Evolutionary conservation across 1,140 invertebrate genomes (phyloP), one percentile per base, ranked within the genome.

Genomic region (Cataglyphis hispanica): DNA sequence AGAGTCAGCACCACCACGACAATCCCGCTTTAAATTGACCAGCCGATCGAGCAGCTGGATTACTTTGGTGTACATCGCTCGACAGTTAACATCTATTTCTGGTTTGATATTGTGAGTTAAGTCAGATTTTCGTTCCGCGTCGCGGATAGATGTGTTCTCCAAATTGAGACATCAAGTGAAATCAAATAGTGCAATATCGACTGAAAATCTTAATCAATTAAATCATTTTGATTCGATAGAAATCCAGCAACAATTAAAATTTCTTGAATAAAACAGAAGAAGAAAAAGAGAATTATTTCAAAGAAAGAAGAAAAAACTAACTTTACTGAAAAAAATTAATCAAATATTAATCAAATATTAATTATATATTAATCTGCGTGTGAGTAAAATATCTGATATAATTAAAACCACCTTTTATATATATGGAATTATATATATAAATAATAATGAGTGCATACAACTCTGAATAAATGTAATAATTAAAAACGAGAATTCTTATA

Each of bases 1-100:
- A 72, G 78, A 83, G 78, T 25, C 31, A 83, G 86, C 61, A 63
- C 58, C 66, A 19, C 60, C 40, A 78, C 43, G 74, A 74, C 69
- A 84, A 88, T 89, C 83, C 78, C 91, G 83, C 90, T 75, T 93
- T 93, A 91, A 93, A 92, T 91, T 92, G 88, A 91, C 91, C 88
- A 87, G 27, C 50, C 77, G 61, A 78, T 86, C 86, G 88, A 90
- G 87, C 84, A 85, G 88, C 83, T 86, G 80, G 85, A 85, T 93
- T 93, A 93, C 88, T 93, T 89, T 60, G 86, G 27, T 89, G 87
- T 87, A 87, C 87, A 86, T 90, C 81, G 90, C 67, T 76, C 69
- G 80, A 66, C 86, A 72, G 87, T 89, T 64, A 84, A 91, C 75
- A 13, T 83, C 46, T 60, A 19, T 63, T 58, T 40, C 27, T 31